Percentiles rank a stretch among this genome's conserved stretches.
These are phyloP conservation scores for Saiga tatarica DNA, from an alignment of 2,113 vertebrate genomes.

Conservation along the genomic window DNA sequence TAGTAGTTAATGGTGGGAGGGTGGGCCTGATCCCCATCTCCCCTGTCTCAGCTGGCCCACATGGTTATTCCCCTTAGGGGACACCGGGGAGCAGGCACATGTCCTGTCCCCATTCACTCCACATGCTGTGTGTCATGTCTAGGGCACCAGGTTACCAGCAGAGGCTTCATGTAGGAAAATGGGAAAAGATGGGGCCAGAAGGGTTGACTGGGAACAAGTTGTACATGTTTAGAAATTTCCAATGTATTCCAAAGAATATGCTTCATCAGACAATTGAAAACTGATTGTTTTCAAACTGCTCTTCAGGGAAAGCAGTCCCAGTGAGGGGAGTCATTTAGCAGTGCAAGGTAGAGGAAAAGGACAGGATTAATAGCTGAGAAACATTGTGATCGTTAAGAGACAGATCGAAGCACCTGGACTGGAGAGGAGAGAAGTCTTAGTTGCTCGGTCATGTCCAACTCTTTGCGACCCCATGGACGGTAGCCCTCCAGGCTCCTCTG, in stretches of 20 bases:
- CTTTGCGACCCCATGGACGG: neutral
- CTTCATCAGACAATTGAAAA: neutral
- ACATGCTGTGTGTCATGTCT: rapidly evolving
- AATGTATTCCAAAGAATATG: neutral
- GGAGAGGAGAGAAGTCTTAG: neutral
- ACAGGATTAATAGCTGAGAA: neutral
- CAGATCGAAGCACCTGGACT: neutral
- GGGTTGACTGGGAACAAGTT: neutral
- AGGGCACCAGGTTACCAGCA: neutral
- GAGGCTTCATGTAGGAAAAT: neutral
- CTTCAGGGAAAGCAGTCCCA: neutral
- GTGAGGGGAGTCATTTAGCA: neutral
- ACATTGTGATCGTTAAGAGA: neutral
- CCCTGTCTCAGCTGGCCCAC: neutral
- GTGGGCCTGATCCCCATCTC: neutral
- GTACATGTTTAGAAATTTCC: neutral
- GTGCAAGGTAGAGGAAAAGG: neutral
- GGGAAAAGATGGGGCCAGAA: neutral
- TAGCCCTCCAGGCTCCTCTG: neutral
- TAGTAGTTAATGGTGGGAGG: neutral
- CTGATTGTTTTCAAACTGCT: neutral
- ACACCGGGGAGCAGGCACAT: neutral
- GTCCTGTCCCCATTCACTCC: neutral
- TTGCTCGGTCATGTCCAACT: neutral
- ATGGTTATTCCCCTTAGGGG: neutral